Percentiles rank a stretch among this genome's conserved stretches.
phyloP scores from a whole-genome alignment of 1,140 invertebrate species.

The Trigoniulus corallinus region DNA sequence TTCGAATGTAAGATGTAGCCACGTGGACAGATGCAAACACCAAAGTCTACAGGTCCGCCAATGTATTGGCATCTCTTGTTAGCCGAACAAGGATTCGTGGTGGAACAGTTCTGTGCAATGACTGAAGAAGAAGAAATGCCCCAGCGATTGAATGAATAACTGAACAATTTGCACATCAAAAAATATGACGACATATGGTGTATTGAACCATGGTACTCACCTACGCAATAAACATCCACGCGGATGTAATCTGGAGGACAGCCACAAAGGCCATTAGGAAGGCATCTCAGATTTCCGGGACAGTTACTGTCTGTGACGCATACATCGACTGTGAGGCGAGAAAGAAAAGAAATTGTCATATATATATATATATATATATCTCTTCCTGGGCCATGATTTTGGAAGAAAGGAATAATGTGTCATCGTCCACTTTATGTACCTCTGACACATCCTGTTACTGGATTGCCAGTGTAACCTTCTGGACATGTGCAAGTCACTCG shows the following conservation, averaged over 20 bases:
- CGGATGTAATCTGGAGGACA: constrained; percentile 16
- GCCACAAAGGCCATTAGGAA: constrained; percentile 16
- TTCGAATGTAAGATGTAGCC: constrained; percentile 15
- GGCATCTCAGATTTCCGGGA: constrained; percentile 20
- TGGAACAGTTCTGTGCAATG: constrained; percentile 18
- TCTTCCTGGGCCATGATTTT: no score
- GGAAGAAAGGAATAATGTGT: no score
- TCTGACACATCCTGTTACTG: constrained; percentile 9
- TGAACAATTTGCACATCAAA: not conserved
- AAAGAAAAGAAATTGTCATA: not conserved
- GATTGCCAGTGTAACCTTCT: constrained; percentile 14
- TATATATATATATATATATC: no score
- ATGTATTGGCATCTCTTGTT: constrained; percentile 19
- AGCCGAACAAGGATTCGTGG: constrained; percentile 21
- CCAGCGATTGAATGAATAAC: not conserved
- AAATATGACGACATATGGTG: no score
- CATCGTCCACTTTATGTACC: no score
- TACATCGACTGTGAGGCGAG: not conserved
- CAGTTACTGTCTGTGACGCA: constrained; percentile 16
- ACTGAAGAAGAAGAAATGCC: constrained; percentile 10
- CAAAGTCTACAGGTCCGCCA: constrained; percentile 6
- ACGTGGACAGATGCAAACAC: constrained; percentile 19
- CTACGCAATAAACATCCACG: constrained; percentile 19
- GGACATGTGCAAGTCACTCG: constrained; percentile 15
- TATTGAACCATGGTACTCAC: constrained; percentile 7